Percentiles rank a stretch among this genome's conserved stretches.
These are phyloP conservation scores for Halcyon badia DNA, from an alignment of 2,797 vertebrate genomes.

Conservation along the genomic window DNA sequence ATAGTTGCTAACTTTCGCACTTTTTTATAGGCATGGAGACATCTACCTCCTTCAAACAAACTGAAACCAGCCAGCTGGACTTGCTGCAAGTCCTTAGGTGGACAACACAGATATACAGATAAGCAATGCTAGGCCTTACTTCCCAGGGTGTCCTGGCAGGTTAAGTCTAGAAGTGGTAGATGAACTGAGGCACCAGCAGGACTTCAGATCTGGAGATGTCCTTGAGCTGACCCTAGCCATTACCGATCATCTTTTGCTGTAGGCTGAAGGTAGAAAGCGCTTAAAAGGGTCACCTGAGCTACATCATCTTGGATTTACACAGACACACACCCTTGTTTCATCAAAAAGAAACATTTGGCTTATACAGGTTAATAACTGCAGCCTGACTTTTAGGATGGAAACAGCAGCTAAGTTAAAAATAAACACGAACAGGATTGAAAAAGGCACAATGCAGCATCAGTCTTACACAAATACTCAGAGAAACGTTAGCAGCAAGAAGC, in stretches of 20 bases:
- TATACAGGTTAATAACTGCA: background rate
- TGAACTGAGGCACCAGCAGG: background rate
- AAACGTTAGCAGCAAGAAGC: background rate
- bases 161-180: background rate
- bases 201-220: background rate
- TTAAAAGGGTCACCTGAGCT: background rate
- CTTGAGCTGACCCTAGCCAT: background rate
- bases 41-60: background rate
- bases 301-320: background rate
- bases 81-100: background rate
- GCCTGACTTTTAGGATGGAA: background rate
- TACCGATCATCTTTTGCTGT: background rate
- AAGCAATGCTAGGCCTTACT: background rate
- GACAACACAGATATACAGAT: background rate
- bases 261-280: background rate
- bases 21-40: background rate
- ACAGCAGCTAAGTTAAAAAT: background rate
- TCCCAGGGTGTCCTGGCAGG: background rate
- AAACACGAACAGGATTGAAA: background rate
- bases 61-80: background rate
- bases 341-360: background rate
- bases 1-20: background rate
- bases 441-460: background rate
- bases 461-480: background rate
- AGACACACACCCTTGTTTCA: background rate